These are phyloP conservation scores for Junonia oenone DNA, from an alignment of 2,888 invertebrate species.

Conservation along the genomic window DNA sequence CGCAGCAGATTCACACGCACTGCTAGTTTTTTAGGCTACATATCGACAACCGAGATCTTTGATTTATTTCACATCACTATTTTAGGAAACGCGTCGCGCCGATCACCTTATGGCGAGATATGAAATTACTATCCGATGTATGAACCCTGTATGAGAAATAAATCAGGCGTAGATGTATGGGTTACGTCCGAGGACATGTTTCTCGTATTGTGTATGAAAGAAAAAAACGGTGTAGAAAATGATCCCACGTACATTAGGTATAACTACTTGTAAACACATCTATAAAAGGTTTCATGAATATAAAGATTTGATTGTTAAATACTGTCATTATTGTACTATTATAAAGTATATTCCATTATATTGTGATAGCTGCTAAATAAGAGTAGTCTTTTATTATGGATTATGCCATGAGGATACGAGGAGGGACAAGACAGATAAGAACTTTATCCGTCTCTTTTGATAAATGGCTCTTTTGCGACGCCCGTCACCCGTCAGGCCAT, in stretches of 20 bases:
- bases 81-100: slow-evolving; percentile 72
- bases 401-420: too few relatives aligned
- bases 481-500: too few relatives aligned
- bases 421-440: too few relatives aligned
- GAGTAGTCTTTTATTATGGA: too few relatives aligned
- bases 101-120: slow-evolving; percentile 64
- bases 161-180: slow-evolving; percentile 40
- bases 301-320: too few relatives aligned
- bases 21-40: slow-evolving; percentile 54
- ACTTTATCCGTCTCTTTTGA: too few relatives aligned
- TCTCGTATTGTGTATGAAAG: slow-evolving; percentile 20
- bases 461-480: too few relatives aligned
- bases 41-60: slow-evolving; percentile 63
- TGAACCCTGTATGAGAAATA: slow-evolving; percentile 52
- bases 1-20: slow-evolving; percentile 71
- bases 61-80: slow-evolving; percentile 77
- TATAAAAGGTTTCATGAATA: not conserved
- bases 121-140: slow-evolving; percentile 63
- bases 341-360: too few relatives aligned
- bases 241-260: slow-evolving; percentile 33
- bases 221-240: slow-evolving; percentile 21
- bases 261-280: slow-evolving; percentile 9
- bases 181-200: slow-evolving; percentile 30
- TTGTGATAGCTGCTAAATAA: too few relatives aligned
- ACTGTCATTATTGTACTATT: too few relatives aligned